A percentile compares a stretch with the other conserved stretches of the same genome.
Conservation (phyloP, 2,113 vertebrate species). For the Tachuris rubrigastra region DNA sequence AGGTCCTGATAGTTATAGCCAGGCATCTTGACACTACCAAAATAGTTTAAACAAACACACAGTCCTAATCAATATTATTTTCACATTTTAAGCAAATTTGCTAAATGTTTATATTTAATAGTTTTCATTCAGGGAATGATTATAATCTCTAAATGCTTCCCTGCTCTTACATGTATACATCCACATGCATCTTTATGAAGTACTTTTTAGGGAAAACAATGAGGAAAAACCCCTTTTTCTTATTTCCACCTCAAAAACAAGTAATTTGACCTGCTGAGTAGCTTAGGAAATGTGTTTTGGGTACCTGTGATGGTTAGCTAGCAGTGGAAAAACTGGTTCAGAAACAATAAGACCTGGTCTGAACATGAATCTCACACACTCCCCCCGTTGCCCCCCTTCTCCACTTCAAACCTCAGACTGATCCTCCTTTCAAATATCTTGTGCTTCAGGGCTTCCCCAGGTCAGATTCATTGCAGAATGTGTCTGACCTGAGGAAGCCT, state of each 20-base stretch:
- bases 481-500: slow-evolving; percentile 72
- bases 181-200: slow-evolving; percentile 53
- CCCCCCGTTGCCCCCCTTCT: background rate
- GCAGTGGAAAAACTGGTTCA: slow-evolving; percentile 70
- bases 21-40: slow-evolving; percentile 73
- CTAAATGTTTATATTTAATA: slow-evolving; percentile 67
- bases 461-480: slow-evolving; percentile 70
- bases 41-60: slow-evolving; percentile 75
- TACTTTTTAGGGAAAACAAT: slow-evolving; percentile 60
- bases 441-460: slow-evolving; percentile 71
- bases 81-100: slow-evolving; percentile 70
- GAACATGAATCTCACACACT: slow-evolving; percentile 62
- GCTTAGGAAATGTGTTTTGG: slow-evolving; percentile 53
- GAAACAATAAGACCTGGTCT: slow-evolving; percentile 68
- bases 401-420: slow-evolving; percentile 60
- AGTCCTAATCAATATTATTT: slow-evolving; percentile 70
- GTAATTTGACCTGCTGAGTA: slow-evolving; percentile 61
- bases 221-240: background rate
- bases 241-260: slow-evolving; percentile 29
- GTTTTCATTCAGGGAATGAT: slow-evolving; percentile 34
- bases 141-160: slow-evolving; percentile 60
- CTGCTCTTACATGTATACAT: background rate
- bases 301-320: slow-evolving; percentile 43
- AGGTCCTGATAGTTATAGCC: slow-evolving; percentile 79
- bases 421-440: slow-evolving; percentile 72